Conservation (phyloP, 1,140 invertebrate species). For the Pogonognathellus flavescens region DNA sequence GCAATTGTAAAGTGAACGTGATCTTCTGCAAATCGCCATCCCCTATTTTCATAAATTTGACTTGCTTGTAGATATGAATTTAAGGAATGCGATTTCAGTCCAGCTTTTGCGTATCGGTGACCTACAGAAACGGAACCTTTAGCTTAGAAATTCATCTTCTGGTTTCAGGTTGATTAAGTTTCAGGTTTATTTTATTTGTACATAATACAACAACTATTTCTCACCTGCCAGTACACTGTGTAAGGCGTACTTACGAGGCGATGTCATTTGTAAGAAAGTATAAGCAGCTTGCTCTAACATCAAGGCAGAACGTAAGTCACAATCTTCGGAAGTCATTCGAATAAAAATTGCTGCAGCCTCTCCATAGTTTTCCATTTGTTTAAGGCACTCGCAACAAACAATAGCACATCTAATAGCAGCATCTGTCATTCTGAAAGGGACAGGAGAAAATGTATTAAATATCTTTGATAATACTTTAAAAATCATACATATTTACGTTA, state of each 20-base stretch:
- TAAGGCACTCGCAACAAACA: constrained; percentile 61
- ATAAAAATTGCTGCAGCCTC: constrained; percentile 95
- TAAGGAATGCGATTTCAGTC: constrained; percentile 89
- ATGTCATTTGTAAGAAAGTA: constrained; percentile 84
- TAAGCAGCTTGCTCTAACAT: constrained; percentile 95
- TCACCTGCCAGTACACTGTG: constrained; percentile 96
- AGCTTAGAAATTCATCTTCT: too few relatives aligned
- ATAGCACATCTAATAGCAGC: constrained; percentile 64
- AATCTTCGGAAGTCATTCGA: constrained; percentile 95
- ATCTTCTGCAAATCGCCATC: constrained; percentile 93
- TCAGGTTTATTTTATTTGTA: not conserved
- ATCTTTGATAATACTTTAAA: not conserved
- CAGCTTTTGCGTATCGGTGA: constrained; percentile 80
- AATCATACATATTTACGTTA: not conserved
- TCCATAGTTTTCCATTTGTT: constrained; percentile 74
- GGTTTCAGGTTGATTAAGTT: too few relatives aligned
- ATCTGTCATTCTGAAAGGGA: constrained; percentile 64
- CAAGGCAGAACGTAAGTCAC: constrained; percentile 89
- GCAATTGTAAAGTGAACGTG: constrained; percentile 95
- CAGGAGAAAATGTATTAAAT: not conserved
- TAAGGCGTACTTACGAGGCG: constrained; percentile 94
- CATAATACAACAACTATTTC: constrained; percentile 76
- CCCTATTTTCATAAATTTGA: constrained; percentile 85
- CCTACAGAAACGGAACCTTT: too few relatives aligned
- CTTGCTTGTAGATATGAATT: constrained; percentile 92